Evolutionary conservation across 2,888 invertebrate species (phyloP), one percentile per base, ranked within the genome.

Genomic region (Gandaritis pyraliata): DNA sequence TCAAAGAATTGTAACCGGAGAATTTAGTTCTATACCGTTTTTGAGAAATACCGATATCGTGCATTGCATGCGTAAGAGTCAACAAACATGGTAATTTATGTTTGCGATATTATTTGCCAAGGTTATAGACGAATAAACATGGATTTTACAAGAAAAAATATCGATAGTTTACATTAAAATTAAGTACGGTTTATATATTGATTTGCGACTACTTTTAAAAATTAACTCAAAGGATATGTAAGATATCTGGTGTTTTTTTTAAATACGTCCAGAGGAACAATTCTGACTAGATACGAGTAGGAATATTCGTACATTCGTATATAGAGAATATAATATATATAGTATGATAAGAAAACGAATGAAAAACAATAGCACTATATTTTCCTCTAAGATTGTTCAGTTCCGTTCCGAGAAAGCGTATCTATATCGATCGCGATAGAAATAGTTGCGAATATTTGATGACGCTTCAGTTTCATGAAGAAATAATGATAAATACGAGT

Each of bases 1-100:
- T 65, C 67, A 61, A 41, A 29, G 59, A 69, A 72, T 57, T 51
- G 30, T 45, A 64, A 61, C 49, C 66, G 50, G 65, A 61, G 62
- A 68, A 63, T 65, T 69, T 66, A 50, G 41, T 46, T 41, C n/a
- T 38, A 55, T 59, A 49, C 58, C 43, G 53, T 53, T 43, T 36
- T 41, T 15, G 29, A 33, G 33, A 45, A 53, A 18, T 54, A 43
- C 11, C 43, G 16, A 43, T 43, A 16, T 43, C 43, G 43, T 43
- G 43, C 43, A 16, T 10, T 16, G 16, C 43, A 16, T 43, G 43
- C 43, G 43, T 16, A 43, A 10, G 43, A 43, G 43, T 10, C 16
- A 43, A 43, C 43, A 11, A 16, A 33, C 8, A 6, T 15, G 41
- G 16, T 11, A 11, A 43, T 8, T 16, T 10, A 16, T 43, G 43